Percentiles rank a stretch among this genome's conserved stretches.
phyloP scores from a whole-genome alignment of 2,113 vertebrate species.

The Holacanthus passer region DNA sequence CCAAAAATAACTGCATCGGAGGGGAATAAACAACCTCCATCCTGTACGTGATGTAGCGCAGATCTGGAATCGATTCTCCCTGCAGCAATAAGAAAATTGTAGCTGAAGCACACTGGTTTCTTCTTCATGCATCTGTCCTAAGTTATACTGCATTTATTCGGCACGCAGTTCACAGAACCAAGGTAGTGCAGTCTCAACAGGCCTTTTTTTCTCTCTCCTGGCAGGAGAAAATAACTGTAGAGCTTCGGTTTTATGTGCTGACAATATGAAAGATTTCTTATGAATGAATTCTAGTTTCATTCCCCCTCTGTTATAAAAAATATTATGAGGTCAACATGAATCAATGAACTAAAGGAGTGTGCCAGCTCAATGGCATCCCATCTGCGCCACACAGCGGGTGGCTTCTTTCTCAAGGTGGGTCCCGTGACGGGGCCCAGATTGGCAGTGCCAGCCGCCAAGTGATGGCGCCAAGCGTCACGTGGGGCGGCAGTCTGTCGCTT shows the following conservation, averaged over 20 bases:
- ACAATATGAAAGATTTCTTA: slow-evolving; percentile 12
- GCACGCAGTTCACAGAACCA: not conserved
- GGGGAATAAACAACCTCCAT: slow-evolving; percentile 39
- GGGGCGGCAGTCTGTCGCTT: slow-evolving; percentile 76
- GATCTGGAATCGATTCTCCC: slow-evolving; percentile 41
- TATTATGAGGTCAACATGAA: slow-evolving; percentile 60
- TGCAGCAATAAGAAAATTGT: slow-evolving; percentile 8
- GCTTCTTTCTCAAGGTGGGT: slow-evolving; percentile 66
- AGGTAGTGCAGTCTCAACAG: not conserved
- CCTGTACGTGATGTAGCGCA: slow-evolving; percentile 3
- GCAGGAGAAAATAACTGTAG: not conserved
- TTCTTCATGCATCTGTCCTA: slow-evolving; percentile 17
- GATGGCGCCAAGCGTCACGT: slow-evolving; percentile 64
- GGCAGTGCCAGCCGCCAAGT: slow-evolving; percentile 67
- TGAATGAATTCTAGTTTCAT: slow-evolving; percentile 51
- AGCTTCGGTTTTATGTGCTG: not conserved
- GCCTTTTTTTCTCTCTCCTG: not conserved
- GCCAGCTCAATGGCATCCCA: slow-evolving; percentile 63
- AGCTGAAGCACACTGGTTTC: not conserved
- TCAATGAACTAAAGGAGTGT: slow-evolving; percentile 57
- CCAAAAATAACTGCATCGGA: slow-evolving; percentile 24
- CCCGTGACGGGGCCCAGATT: slow-evolving; percentile 73
- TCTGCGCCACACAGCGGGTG: slow-evolving; percentile 59
- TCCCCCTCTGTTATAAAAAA: slow-evolving; percentile 49
- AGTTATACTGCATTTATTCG: not conserved